Base-by-base conservation (phyloP, 2,888 invertebrate species). In the Pollenia labialis region DNA sequence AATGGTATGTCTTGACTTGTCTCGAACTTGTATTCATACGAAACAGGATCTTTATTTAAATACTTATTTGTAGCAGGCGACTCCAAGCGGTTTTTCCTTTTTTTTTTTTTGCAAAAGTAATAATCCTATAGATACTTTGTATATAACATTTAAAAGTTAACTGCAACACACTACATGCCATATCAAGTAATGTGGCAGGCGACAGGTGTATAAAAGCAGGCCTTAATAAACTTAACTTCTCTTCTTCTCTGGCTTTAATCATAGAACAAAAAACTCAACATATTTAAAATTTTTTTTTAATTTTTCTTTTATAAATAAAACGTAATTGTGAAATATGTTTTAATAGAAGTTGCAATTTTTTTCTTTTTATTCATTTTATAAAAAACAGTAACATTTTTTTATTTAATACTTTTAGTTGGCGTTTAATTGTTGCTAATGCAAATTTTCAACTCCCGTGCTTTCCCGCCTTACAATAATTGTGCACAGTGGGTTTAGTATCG, bases 41-140 rank as follows among this genome's bases (percentile, higher is more conserved):
- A 68, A 84, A 84, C 83, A 83, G 83, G 83, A 84, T 87, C 72
- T 74, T 56, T 64, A 87, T 87, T 87, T 87, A 87, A 87, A 81
- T 83, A 79, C 72, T 52, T 83, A 52, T 77, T 18, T 50, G 62
- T 18, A 72, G 40, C 6, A 50, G 42, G 42, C 10, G 40, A 48
- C 58, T 56, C 16, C 32, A 72, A 46, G 52, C 42, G n/a, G 48
- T 80, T 56, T 40, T 66, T 23, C 3, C 3, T 23, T 3, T 2
- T 23, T 23, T 18, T 18, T 18, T 18, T 52, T 54, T 69, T 60
- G 16, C 42, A 44, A 64, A 32, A 16, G 18, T 18, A 23, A 32
- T 54, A 60, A 48, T 72, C 14, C 54, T 50, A 69, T 46, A 18
- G 16, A 50, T 76, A 76, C 44, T 68, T 52, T 75, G 68, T 75